Percentiles rank a stretch among this genome's conserved stretches.
phyloP scores from a whole-genome alignment of 2,888 invertebrate genomes.

The Netelia virgata region DNA sequence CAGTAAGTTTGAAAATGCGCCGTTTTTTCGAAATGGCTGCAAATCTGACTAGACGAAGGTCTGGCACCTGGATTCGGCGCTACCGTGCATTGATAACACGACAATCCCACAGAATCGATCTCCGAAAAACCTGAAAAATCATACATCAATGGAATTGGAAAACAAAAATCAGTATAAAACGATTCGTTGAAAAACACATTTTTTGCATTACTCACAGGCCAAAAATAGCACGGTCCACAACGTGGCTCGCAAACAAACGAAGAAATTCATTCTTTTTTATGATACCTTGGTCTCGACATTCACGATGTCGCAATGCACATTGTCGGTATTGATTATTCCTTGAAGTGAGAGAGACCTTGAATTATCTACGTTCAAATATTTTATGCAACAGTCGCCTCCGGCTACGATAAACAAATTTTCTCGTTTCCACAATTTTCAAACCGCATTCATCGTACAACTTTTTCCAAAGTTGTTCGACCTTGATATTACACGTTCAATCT shows the following conservation, averaged over 20 bases:
- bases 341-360: conserved; percentile 11
- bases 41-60: conserved; percentile 88
- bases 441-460: not conserved
- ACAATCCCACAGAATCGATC: conserved; percentile 84
- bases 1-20: conserved; percentile 90
- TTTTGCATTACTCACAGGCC: conserved; percentile 61
- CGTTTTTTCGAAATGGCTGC: conserved; percentile 91
- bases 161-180: not conserved
- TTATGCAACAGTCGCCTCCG: not conserved
- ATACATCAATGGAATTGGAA: not conserved
- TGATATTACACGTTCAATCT: not conserved
- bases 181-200: not conserved
- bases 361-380: conserved; percentile 2
- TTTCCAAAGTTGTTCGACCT: conserved; percentile 29
- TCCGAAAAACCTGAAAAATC: conserved; percentile 80
- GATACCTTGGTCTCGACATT: conserved; percentile 3
- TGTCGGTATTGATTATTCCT: conserved; percentile 39
- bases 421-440: conserved; percentile 6
- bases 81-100: conserved; percentile 92
- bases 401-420: not conserved
- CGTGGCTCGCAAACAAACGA: conserved; percentile 29
- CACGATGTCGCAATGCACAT: conserved; percentile 19
- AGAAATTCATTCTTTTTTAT: conserved; percentile 48
- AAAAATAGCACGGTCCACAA: conserved; percentile 60
- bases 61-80: conserved; percentile 87